These are phyloP conservation scores for Halocaridina rubra DNA, from an alignment of 2,888 invertebrate genomes.

Conservation along the genomic window DNA sequence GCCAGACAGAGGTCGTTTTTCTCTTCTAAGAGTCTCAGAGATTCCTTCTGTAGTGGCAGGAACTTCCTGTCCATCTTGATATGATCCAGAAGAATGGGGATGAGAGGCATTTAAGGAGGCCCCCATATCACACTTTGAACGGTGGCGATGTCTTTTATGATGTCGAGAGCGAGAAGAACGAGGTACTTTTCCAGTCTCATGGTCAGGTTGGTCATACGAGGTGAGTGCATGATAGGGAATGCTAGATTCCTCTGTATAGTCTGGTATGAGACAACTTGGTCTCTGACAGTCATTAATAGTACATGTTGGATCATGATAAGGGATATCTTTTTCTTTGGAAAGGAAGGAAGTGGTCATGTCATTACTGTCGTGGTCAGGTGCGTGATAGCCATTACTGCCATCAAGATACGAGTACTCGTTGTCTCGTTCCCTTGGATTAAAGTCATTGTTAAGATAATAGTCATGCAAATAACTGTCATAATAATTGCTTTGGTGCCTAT, in stretches of 20 bases:
- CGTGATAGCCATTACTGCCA: constrained; percentile 25
- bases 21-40: constrained; percentile 44
- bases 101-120: constrained; percentile 38
- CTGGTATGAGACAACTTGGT: constrained; percentile 39
- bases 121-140: constrained; percentile 33
- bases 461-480: constrained; percentile 16
- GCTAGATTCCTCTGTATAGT: constrained; percentile 44
- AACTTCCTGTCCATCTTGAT: constrained; percentile 20
- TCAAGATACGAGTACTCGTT: constrained; percentile 41
- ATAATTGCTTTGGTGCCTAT: not conserved
- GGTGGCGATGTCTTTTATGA: constrained; percentile 42
- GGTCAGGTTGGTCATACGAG: constrained; percentile 40
- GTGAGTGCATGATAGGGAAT: constrained; percentile 43
- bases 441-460: constrained; percentile 22
- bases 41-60: constrained; percentile 35
- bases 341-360: constrained; percentile 47
- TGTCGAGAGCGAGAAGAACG: constrained; percentile 30
- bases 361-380: constrained; percentile 36
- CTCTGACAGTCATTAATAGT: constrained; percentile 43
- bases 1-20: constrained; percentile 55
- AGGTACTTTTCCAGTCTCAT: constrained; percentile 9
- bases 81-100: constrained; percentile 13
- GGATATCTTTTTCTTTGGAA: constrained; percentile 23
- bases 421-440: constrained; percentile 29
- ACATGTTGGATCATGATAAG: constrained; percentile 53